These are phyloP conservation scores for Whitmania pigra DNA, from an alignment of 1,140 invertebrate genomes.

Conservation along the genomic window DNA sequence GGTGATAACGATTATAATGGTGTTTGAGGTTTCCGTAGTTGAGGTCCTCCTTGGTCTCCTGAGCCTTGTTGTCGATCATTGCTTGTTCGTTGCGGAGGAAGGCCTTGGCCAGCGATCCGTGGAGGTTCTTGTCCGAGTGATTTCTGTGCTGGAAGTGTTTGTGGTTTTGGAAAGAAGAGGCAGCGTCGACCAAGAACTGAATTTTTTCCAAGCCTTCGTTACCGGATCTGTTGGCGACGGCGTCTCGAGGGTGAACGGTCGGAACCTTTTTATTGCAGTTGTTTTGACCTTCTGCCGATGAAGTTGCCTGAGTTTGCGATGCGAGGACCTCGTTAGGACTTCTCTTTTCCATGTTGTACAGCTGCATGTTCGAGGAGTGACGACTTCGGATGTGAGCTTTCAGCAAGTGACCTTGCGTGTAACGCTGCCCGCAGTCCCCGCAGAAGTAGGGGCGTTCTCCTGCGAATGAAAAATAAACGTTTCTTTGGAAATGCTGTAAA, in stretches of 20 bases:
- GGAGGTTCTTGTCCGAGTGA: too few species aligned
- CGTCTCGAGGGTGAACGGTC: constrained; percentile 17
- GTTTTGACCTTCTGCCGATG: constrained; percentile 21
- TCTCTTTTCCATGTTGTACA: constrained; percentile 25
- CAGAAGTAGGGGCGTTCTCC: constrained; percentile 25
- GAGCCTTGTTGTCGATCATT: too few species aligned
- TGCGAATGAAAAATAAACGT: constrained; percentile 9
- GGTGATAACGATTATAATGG: too few species aligned
- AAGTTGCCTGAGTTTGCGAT: constrained; percentile 22
- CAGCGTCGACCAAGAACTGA: constrained; percentile 22
- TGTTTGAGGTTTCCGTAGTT: too few species aligned
- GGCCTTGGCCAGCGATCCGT: too few species aligned
- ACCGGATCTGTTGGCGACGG: constrained; percentile 24
- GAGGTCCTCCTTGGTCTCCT: too few species aligned
- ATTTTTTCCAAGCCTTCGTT: constrained; percentile 23
- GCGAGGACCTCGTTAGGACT: constrained; percentile 16
- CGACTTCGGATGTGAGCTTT: constrained; percentile 25
- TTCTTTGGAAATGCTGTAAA: too few species aligned
- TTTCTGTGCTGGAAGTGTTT: constrained; percentile 23
- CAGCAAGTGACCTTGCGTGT: constrained; percentile 24
- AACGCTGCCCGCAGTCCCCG: constrained; percentile 22
- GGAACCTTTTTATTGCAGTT: constrained; percentile 22
- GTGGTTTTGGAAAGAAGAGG: constrained; percentile 24
- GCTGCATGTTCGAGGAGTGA: constrained; percentile 23
- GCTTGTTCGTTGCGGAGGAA: too few species aligned